Evolutionary conservation across 1,140 invertebrate genomes (phyloP).

Genomic region (Laupala kohalensis): DNA sequence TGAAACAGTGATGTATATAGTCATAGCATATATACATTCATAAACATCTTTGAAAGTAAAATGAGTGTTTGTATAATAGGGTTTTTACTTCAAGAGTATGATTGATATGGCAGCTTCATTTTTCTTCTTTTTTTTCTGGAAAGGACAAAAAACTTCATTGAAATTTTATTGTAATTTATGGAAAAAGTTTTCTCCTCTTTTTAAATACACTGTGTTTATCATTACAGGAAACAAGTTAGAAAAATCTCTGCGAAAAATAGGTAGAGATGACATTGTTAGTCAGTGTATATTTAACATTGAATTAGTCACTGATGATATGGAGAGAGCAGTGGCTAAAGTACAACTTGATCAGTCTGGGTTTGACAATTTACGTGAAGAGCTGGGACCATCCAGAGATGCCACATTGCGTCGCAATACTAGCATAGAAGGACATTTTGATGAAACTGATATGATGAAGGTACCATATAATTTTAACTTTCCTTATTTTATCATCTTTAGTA

Average conservation of each 20-base stretch:
- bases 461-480: constrained; percentile 10
- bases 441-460: constrained; percentile 56
- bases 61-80: too few relatives aligned
- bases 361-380: constrained; percentile 56
- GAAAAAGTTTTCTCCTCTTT: too few relatives aligned
- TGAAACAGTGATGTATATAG: too few relatives aligned
- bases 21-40: too few relatives aligned
- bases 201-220: constrained; percentile 11
- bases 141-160: too few relatives aligned
- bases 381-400: constrained; percentile 48
- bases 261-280: constrained; percentile 81
- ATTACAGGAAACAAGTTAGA: constrained; percentile 68
- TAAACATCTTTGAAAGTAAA: too few relatives aligned
- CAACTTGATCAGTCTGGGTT: constrained; percentile 64
- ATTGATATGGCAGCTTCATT: too few relatives aligned
- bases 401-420: constrained; percentile 45
- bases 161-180: too few relatives aligned
- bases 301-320: constrained; percentile 63
- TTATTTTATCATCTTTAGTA: too few relatives aligned
- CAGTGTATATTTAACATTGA: constrained; percentile 80
- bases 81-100: too few relatives aligned
- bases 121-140: too few relatives aligned
- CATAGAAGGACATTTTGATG: constrained; percentile 44
- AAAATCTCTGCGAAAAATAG: constrained; percentile 74
- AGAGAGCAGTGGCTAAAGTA: constrained; percentile 61